These are phyloP conservation scores for Fregetta grallaria DNA, from an alignment of 2,113 vertebrate species.

Conservation along the genomic window DNA sequence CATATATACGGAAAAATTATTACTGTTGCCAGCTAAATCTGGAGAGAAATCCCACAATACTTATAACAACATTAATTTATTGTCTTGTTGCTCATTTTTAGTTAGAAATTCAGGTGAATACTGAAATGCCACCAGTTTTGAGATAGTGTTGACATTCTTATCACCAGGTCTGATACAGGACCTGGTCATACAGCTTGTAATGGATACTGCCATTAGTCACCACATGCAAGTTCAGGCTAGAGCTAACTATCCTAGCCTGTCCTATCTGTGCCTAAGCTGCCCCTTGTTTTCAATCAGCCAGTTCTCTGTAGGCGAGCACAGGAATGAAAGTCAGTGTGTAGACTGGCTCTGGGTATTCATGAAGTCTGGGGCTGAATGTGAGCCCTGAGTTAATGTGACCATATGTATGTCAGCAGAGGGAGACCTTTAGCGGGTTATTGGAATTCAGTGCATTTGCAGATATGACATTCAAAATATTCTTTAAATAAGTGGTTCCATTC, in stretches of 20 bases:
- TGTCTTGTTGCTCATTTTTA: neutral
- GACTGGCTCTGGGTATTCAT: neutral
- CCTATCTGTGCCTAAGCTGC: neutral
- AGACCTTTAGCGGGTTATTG: neutral
- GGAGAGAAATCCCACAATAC: neutral
- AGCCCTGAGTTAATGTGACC: neutral
- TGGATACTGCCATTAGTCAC: neutral
- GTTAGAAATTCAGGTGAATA: neutral
- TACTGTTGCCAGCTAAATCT: neutral
- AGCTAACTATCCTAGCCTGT: neutral
- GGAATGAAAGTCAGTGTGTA: neutral
- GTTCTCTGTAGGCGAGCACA: neutral
- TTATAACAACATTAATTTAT: neutral
- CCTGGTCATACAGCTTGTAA: neutral
- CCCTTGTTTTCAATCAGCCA: neutral
- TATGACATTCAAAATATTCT: neutral
- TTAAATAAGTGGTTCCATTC: neutral
- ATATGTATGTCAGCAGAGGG: neutral
- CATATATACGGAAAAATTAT: neutral
- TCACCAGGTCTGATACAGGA: neutral
- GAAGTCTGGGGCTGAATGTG: neutral
- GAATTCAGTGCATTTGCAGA: neutral
- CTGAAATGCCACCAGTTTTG: neutral
- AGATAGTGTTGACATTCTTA: neutral
- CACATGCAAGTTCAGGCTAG: neutral